phyloP scores from a whole-genome alignment of 37 sponge, comb jelly and placozoan species.

The Ephydatia muelleri region DNA sequence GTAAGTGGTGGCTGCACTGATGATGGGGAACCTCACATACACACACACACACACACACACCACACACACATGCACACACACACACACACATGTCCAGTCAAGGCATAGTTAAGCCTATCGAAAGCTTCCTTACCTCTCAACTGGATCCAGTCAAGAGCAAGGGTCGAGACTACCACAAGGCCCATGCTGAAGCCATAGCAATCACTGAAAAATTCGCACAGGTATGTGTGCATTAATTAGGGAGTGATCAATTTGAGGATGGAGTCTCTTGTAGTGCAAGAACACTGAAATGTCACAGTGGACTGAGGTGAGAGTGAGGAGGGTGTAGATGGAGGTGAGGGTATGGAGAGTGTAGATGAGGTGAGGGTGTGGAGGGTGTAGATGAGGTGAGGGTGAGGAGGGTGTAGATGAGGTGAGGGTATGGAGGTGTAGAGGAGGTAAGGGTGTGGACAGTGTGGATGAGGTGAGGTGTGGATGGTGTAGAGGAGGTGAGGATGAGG shows the following conservation, averaged over 20 bases:
- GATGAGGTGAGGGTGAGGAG: neutral
- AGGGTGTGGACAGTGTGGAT: too few relatives aligned
- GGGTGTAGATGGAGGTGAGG: neutral
- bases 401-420: neutral
- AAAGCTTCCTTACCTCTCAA: constrained; percentile 46
- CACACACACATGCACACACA: too few relatives aligned
- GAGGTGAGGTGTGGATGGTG: neutral
- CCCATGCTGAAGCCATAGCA: constrained; percentile 36
- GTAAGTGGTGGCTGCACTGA: too few relatives aligned
- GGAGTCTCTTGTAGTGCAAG: constrained; percentile 36
- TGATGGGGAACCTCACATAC: too few relatives aligned
- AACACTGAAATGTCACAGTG: constrained; percentile 47
- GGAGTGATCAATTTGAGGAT: too few relatives aligned
- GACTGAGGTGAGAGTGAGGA: constrained; percentile 40
- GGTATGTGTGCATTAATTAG: constrained; percentile 18
- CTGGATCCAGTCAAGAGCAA: constrained; percentile 39
- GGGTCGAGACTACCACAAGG: constrained; percentile 51
- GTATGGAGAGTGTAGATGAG: neutral
- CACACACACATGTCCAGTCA: too few relatives aligned
- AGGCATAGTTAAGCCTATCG: constrained; percentile 62
- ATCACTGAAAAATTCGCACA: constrained; percentile 62
- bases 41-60: neutral
- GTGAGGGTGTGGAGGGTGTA: neutral
- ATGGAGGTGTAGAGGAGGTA: too few relatives aligned
- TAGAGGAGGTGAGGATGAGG: neutral